Evolutionary conservation across 2,888 invertebrate genomes (phyloP).

Genomic region (Ectemnius lituratus): DNA sequence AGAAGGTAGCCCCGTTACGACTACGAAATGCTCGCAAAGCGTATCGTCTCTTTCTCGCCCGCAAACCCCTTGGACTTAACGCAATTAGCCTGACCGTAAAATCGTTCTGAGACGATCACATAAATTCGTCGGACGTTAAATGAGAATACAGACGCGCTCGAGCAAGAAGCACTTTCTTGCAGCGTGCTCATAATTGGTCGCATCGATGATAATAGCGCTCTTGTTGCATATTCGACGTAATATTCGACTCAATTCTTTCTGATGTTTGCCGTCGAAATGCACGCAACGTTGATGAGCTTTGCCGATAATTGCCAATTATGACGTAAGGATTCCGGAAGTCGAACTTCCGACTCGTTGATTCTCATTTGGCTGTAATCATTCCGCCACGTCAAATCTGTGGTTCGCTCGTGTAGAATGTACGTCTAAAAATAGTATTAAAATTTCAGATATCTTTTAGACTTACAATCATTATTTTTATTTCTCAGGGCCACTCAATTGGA

Average conservation of each 20-base stretch:
- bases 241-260: slow-evolving; percentile 11
- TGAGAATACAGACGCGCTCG: neutral
- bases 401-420: slow-evolving; percentile 61
- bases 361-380: slow-evolving; percentile 14
- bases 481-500: neutral
- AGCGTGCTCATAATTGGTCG: neutral
- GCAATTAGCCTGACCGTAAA: neutral
- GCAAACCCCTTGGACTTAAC: neutral
- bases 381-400: slow-evolving; percentile 27
- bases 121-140: neutral
- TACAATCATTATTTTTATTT: neutral
- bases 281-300: slow-evolving; percentile 62
- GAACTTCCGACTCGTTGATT: slow-evolving; percentile 36
- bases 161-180: neutral
- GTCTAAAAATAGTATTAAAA: slow-evolving; percentile 45
- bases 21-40: neutral
- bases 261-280: slow-evolving; percentile 42
- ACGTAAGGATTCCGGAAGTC: slow-evolving; percentile 63
- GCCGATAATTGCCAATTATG: slow-evolving; percentile 65
- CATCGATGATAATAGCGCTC: too few species aligned
- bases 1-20: neutral
- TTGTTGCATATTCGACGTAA: neutral
- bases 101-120: neutral
- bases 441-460: neutral
- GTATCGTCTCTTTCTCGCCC: neutral